Conservation (phyloP, 1,140 invertebrate species). For the Cydia fagiglandana region DNA sequence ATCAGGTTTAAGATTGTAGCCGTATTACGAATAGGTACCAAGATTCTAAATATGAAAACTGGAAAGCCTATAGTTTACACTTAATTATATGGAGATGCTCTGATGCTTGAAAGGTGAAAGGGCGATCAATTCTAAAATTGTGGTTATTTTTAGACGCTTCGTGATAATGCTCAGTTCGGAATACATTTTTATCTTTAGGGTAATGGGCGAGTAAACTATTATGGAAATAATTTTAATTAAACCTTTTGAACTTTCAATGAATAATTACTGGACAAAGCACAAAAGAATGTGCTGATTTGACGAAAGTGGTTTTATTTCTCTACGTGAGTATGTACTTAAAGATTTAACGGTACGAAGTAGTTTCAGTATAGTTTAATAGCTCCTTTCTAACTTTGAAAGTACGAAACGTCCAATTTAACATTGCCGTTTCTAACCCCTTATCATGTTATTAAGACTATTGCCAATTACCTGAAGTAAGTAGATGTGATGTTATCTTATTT, state of each 20-base stretch:
- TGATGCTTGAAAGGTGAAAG: background rate
- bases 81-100: background rate
- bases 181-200: background rate
- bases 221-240: background rate
- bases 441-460: conserved; percentile 5
- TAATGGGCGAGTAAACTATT: background rate
- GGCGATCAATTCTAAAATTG: background rate
- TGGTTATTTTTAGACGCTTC: conserved; percentile 1
- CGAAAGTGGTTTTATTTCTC: too few relatives aligned
- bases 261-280: too few relatives aligned
- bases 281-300: too few relatives aligned
- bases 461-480: background rate
- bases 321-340: too few relatives aligned
- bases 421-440: background rate
- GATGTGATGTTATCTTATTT: background rate
- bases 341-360: background rate
- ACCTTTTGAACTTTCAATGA: background rate
- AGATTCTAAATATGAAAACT: background rate
- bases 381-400: background rate
- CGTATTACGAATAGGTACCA: background rate
- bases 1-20: too few relatives aligned
- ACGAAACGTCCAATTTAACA: background rate
- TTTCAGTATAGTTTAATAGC: background rate
- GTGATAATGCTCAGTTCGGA: background rate
- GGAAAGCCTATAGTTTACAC: background rate